Base-by-base conservation (phyloP, 2,888 invertebrate species). In the Pseudeuparius sepicola region DNA sequence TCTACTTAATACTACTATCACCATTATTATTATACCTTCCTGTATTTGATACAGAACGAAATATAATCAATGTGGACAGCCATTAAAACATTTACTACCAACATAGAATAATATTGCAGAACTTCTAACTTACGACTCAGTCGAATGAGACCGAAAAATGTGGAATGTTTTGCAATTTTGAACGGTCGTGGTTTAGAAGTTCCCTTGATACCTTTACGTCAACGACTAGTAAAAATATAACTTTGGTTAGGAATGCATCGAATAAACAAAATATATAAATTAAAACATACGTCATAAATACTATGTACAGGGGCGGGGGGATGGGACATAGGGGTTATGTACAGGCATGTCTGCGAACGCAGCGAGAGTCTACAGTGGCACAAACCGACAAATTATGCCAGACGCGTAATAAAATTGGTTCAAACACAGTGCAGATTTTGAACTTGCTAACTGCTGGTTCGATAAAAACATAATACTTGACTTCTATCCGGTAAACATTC, bases 401-500 rank as follows among this genome's bases (percentile, higher is more conserved):
- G 39, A 37, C 27, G 39, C 34, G 39, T n/a, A 42, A 37, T 31
- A 18, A 37, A 37, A 27, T 7, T n/a, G 20, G n/a, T 20, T 7
- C n/a, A 20, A 7, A 24, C 11, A 30, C n/a, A 11, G 55, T 61
- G 61, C 61, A 61, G 61, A 61, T 62, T 60, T 56, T 59, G 54
- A 57, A 60, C 61, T 62, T 62, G 61, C 55, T 57, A 57, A 60
- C 59, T 61, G 61, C 57, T 61, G 60, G 59, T 57, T 58, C 46
- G 43, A 52, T 31, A 51, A 54, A 56, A 56, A 58, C 52, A 51
- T 51, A 58, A 54, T 54, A 57, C 56, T 59, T 58, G 58, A 56
- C 55, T 53, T 52, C 52, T 57, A 58, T 55, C 50, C 56, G 55
- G 56, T 55, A 51, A 54, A 55, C 51, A 51, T 54, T 59, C 58